These are phyloP conservation scores for Imbricaverruca yamaguchii DNA, from an alignment of 2,888 invertebrate genomes.

Conservation along the genomic window DNA sequence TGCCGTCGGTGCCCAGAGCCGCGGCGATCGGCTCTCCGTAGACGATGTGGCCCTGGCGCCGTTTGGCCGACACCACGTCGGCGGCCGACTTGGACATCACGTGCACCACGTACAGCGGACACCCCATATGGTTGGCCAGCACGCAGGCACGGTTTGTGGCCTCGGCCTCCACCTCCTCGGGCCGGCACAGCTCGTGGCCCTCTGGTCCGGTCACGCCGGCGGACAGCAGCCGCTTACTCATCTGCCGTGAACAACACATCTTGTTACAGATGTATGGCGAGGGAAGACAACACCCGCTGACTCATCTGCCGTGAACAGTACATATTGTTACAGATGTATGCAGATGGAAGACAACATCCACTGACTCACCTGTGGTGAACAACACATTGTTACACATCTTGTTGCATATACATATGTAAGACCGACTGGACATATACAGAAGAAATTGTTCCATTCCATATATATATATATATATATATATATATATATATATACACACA, in stretches of 20 bases:
- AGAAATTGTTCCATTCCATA: no score
- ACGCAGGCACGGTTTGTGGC: constrained; percentile 91
- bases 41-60: constrained; percentile 55
- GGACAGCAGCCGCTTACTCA: constrained; percentile 72
- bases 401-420: no score
- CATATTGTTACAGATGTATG: no score
- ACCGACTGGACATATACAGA: constrained; percentile 65
- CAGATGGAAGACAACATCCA: constrained; percentile 73
- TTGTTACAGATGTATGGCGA: constrained; percentile 42
- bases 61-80: constrained; percentile 62
- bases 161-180: constrained; percentile 94
- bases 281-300: constrained; percentile 70
- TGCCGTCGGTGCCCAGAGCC: constrained; percentile 63
- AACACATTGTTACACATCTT: no score
- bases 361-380: constrained; percentile 69
- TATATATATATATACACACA: no score
- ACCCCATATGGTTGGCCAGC: constrained; percentile 82
- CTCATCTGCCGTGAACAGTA: constrained; percentile 51
- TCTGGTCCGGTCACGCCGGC: constrained; percentile 91
- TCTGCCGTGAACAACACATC: constrained; percentile 40
- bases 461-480: no score
- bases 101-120: constrained; percentile 87
- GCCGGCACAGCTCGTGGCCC: constrained; percentile 85
- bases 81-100: constrained; percentile 92
- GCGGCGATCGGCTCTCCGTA: constrained; percentile 91